Conservation (phyloP, 1,140 invertebrate species). For the Micrasema longulum region DNA sequence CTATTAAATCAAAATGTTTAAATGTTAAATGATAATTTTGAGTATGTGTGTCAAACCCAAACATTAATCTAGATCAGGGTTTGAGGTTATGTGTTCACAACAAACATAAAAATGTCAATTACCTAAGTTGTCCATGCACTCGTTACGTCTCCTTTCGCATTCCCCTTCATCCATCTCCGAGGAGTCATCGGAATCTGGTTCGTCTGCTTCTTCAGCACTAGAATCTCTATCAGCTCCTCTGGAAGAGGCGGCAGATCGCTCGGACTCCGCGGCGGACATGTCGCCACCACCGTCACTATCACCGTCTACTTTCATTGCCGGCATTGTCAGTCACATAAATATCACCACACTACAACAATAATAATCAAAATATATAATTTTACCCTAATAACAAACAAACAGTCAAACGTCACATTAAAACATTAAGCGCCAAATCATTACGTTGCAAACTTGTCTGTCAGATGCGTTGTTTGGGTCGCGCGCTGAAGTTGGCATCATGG, state of each 20-base stretch:
- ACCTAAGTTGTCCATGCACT: slow-evolving; percentile 86
- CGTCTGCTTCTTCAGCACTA: slow-evolving; percentile 77
- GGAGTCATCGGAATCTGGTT: slow-evolving; percentile 82
- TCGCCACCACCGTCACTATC: slow-evolving; percentile 70
- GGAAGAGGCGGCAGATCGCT: slow-evolving; percentile 71
- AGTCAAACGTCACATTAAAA: slow-evolving; percentile 43
- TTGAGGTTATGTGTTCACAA: slow-evolving; percentile 48
- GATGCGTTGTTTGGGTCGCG: slow-evolving; percentile 35
- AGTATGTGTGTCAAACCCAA: slow-evolving; percentile 9
- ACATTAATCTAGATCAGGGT: neutral
- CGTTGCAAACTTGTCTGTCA: slow-evolving; percentile 48
- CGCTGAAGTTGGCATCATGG: slow-evolving; percentile 32
- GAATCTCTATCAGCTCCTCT: slow-evolving; percentile 75
- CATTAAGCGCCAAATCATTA: slow-evolving; percentile 38
- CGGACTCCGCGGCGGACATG: slow-evolving; percentile 73
- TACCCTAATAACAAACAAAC: slow-evolving; percentile 28
- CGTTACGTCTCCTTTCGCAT: slow-evolving; percentile 84
- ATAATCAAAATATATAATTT: slow-evolving; percentile 10
- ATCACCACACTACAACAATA: too few species aligned
- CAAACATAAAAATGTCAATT: slow-evolving; percentile 50
- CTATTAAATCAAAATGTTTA: too few species aligned
- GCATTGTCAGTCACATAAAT: slow-evolving; percentile 56
- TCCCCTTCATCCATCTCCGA: slow-evolving; percentile 94
- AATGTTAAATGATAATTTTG: too few species aligned
- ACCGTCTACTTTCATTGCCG: slow-evolving; percentile 70